A percentile compares a stretch with the other conserved stretches of the same genome.
These are phyloP conservation scores for Nymphicus hollandicus DNA, from an alignment of 2,113 vertebrate genomes.

Conservation along the genomic window DNA sequence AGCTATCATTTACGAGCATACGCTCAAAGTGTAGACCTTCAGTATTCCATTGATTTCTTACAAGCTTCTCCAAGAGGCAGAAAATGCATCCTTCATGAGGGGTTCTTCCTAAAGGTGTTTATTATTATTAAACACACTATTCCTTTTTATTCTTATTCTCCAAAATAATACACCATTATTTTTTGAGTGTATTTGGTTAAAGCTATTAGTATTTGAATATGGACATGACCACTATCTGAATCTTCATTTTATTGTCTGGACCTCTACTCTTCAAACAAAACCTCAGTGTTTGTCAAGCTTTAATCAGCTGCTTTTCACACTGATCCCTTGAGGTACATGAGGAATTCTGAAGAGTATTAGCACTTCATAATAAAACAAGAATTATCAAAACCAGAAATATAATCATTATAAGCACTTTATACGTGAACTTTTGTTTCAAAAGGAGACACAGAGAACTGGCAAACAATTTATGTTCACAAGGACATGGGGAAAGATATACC, in stretches of 20 bases:
- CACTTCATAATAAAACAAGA: background rate
- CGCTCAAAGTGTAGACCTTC: background rate
- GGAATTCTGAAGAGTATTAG: background rate
- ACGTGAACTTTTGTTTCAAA: background rate
- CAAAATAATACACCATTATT: background rate
- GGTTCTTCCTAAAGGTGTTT: background rate
- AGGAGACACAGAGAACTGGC: background rate
- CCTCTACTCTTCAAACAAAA: background rate
- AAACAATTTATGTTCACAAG: background rate
- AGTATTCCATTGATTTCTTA: background rate
- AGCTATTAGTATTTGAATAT: background rate
- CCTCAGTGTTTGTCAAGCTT: background rate
- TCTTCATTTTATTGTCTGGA: background rate
- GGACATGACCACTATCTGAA: background rate
- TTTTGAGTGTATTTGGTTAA: background rate
- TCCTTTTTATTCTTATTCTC: background rate
- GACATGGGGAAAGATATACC: background rate
- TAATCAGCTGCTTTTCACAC: background rate
- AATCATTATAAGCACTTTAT: background rate
- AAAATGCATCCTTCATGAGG: background rate
- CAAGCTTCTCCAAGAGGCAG: background rate
- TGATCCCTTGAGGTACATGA: background rate
- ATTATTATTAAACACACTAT: background rate
- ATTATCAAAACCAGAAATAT: background rate
- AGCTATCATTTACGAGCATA: fast-evolving